Percentiles rank a stretch among this genome's conserved stretches.
These are phyloP conservation scores for Ernsta delagoae DNA, from an alignment of 2,888 invertebrate species.

Conservation along the genomic window DNA sequence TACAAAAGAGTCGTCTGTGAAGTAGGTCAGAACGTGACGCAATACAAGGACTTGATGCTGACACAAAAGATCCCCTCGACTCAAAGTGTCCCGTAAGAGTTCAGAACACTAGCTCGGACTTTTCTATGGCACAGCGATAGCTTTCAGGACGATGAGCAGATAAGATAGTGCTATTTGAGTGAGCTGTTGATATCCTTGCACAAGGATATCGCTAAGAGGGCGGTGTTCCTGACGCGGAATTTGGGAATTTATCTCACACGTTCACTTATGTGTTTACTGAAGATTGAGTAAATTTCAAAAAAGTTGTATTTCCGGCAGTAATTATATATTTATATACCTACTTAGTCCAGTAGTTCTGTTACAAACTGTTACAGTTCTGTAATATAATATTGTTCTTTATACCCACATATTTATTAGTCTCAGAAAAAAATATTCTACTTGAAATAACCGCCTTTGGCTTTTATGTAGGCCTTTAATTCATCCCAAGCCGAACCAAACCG, in stretches of 20 bases:
- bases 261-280: background rate
- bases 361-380: no score
- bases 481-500: no score
- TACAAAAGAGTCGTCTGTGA: slow-evolving; percentile 20
- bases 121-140: slow-evolving; percentile 31
- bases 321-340: no score
- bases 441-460: no score
- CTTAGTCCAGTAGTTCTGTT: no score
- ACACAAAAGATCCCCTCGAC: slow-evolving; percentile 37
- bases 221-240: background rate
- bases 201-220: background rate
- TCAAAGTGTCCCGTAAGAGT: slow-evolving; percentile 34
- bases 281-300: no score
- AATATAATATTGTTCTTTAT: no score
- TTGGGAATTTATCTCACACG: background rate
- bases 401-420: no score
- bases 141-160: slow-evolving; percentile 31
- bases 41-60: slow-evolving; percentile 36
- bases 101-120: slow-evolving; percentile 33
- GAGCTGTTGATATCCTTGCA: slow-evolving; percentile 20
- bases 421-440: no score
- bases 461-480: no score
- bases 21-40: slow-evolving; percentile 34
- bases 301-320: no score
- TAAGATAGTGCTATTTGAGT: slow-evolving; percentile 30